Evolutionary conservation across 2,888 invertebrate species (phyloP).

Genomic region (Colletes collaris): DNA sequence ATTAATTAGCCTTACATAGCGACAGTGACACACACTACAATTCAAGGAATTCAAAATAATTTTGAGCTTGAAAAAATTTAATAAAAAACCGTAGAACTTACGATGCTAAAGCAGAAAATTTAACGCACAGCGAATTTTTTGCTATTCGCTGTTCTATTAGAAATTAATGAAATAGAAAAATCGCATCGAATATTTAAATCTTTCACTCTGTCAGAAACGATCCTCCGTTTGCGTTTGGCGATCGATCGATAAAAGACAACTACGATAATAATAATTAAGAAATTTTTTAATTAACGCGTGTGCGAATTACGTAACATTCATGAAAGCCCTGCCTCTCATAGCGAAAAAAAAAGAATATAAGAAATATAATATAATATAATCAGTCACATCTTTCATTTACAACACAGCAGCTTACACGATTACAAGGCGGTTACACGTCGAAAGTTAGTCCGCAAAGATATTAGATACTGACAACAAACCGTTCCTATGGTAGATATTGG

Average conservation of each 20-base stretch:
- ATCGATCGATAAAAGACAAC: constrained; percentile 43
- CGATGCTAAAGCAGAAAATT: background rate
- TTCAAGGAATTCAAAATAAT: constrained; percentile 12
- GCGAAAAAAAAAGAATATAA: constrained; percentile 46
- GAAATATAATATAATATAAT: constrained; percentile 54
- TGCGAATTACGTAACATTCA: constrained; percentile 53
- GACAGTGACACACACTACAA: background rate
- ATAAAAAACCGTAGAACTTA: background rate
- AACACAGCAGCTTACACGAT: constrained; percentile 65
- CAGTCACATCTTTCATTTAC: constrained; percentile 63
- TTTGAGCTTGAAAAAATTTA: background rate
- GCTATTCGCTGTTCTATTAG: background rate
- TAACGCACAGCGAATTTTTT: background rate
- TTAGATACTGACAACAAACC: constrained; percentile 68
- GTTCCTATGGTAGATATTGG: constrained; percentile 68
- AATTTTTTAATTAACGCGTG: constrained; percentile 48
- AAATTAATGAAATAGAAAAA: constrained; percentile 20
- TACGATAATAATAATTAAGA: constrained; percentile 56
- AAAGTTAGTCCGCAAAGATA: constrained; percentile 68
- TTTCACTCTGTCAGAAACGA: constrained; percentile 44
- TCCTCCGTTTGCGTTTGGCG: constrained; percentile 42
- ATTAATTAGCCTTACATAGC: constrained; percentile 36
- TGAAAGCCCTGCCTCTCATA: constrained; percentile 54
- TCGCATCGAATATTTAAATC: constrained; percentile 1
- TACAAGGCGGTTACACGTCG: constrained; percentile 68